Percentiles rank a stretch among this genome's conserved stretches.
Conservation (phyloP, 2,113 vertebrate species). For the Lophochroa leadbeateri region DNA sequence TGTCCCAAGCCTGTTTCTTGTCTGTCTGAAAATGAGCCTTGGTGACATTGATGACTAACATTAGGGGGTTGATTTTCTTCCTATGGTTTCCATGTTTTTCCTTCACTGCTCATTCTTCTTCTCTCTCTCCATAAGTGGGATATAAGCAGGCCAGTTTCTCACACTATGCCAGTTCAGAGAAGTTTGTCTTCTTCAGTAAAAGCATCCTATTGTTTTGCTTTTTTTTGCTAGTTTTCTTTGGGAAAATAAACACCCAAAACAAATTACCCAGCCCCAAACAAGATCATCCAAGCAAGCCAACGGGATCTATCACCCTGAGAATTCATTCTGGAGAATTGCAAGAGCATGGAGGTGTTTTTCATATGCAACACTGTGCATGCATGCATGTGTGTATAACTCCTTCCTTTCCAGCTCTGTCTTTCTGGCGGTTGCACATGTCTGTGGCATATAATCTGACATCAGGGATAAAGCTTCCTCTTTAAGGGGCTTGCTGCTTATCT, state of each 20-base stretch:
- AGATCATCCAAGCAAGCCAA: background rate
- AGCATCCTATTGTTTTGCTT: background rate
- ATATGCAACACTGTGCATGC: accelerated
- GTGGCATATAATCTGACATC: background rate
- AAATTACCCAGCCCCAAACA: background rate
- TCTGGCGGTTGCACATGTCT: background rate
- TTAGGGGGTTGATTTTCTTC: background rate
- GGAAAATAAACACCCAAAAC: background rate
- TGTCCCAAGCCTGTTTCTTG: background rate
- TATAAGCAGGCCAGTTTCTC: background rate
- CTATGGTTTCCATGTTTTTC: background rate
- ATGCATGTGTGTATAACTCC: background rate
- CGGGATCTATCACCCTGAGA: background rate
- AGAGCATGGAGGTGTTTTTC: background rate
- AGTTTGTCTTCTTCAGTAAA: background rate
- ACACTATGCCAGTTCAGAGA: background rate
- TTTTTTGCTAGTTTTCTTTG: background rate
- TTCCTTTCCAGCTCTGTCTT: background rate
- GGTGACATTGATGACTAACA: background rate
- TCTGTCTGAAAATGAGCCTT: background rate
- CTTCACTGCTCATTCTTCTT: background rate
- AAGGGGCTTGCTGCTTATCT: background rate
- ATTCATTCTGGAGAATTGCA: background rate
- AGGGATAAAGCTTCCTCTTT: background rate
- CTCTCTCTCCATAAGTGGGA: background rate